Conservation (phyloP, 2,113 vertebrate species). For the Oceanites oceanicus region DNA sequence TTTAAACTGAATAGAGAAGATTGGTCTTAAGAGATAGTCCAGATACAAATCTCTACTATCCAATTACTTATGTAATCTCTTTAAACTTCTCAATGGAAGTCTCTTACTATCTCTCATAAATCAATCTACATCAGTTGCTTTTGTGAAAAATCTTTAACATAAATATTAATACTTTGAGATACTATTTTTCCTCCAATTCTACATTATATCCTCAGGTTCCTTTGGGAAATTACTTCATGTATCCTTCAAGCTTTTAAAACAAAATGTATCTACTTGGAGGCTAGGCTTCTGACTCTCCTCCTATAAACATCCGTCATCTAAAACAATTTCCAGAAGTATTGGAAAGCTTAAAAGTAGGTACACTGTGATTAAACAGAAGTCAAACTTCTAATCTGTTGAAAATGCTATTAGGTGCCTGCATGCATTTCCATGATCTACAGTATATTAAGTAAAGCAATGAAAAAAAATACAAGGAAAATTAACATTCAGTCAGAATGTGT, state of each 20-base stretch:
- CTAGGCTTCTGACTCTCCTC: background rate
- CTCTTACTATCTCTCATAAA: slow-evolving; percentile 9
- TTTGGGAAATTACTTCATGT: slow-evolving; percentile 36
- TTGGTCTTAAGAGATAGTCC: slow-evolving; percentile 48
- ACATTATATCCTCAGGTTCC: background rate
- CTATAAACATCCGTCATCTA: background rate
- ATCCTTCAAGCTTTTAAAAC: slow-evolving; percentile 33
- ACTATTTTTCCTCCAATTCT: slow-evolving; percentile 24
- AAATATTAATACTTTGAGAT: slow-evolving; percentile 35
- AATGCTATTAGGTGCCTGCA: background rate
- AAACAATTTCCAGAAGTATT: background rate
- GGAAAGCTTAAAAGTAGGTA: background rate
- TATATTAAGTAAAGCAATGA: background rate
- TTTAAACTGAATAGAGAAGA: slow-evolving; percentile 30
- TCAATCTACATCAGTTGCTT: slow-evolving; percentile 30
- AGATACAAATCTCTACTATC: slow-evolving; percentile 39
- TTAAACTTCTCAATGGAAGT: slow-evolving; percentile 26
- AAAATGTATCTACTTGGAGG: background rate
- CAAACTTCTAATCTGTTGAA: background rate
- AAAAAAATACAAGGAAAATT: slow-evolving; percentile 2
- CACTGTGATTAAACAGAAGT: background rate
- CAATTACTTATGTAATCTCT: slow-evolving; percentile 33
- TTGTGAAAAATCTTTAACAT: slow-evolving; percentile 33
- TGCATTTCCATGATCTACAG: background rate
- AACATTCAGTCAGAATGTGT: background rate